Conservation (phyloP, 2,113 vertebrate species). For the Onychorhynchus coronatus region DNA sequence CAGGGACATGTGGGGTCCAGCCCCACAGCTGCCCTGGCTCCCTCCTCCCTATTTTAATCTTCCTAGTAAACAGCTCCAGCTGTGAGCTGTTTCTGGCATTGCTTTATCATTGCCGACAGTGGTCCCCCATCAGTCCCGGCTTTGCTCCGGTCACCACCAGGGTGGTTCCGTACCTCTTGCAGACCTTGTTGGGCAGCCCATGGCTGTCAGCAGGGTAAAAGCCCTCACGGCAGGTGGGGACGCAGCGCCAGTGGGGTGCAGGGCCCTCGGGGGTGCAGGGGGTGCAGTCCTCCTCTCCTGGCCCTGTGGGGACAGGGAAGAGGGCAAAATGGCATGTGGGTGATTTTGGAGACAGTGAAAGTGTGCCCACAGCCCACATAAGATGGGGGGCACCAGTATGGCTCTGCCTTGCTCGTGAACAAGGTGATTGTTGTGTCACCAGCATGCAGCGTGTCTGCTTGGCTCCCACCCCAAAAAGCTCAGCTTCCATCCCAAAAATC, state of each 20-base stretch:
- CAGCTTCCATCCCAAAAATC: neutral
- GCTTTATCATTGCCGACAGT: neutral
- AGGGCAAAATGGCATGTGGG: neutral
- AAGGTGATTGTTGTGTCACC: neutral
- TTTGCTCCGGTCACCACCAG: fast-evolving
- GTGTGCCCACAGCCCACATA: fast-evolving
- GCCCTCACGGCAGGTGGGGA: conserved; percentile 76
- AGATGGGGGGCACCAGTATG: neutral
- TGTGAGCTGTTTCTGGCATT: neutral
- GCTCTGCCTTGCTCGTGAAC: neutral
- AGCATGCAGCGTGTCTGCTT: fast-evolving
- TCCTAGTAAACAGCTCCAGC: neutral
- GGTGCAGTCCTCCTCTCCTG: conserved; percentile 77
- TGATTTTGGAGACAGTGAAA: neutral
- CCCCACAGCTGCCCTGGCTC: conserved; percentile 7
- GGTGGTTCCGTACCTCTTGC: conserved; percentile 75
- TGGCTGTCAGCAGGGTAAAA: conserved; percentile 79
- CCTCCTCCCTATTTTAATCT: neutral
- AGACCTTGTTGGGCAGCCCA: conserved; percentile 81
- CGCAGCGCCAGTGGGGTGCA: conserved; percentile 85
- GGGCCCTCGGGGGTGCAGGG: conserved; percentile 76
- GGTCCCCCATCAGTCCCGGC: fast-evolving
- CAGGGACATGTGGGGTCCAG: neutral
- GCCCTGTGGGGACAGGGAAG: conserved; percentile 66
- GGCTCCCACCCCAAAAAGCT: neutral